Conservation (phyloP, 2,888 invertebrate species). For the Ichneumoninae sp. region DNA sequence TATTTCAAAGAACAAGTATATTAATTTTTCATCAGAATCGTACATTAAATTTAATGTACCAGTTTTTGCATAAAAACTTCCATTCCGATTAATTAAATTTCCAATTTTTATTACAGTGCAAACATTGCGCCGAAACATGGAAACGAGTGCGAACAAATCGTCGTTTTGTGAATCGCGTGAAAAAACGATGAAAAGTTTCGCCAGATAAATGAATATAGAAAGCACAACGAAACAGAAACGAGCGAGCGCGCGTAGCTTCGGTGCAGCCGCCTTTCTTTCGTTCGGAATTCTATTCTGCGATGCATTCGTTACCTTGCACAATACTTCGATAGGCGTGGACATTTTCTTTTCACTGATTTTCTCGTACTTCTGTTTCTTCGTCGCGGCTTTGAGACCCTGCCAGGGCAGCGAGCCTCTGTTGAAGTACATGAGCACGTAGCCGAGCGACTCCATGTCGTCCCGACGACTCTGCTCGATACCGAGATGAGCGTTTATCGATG, state of each 20-base stretch:
- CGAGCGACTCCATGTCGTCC: slow-evolving; percentile 99
- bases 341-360: slow-evolving; percentile 99
- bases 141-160: no score
- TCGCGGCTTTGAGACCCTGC: slow-evolving; percentile 99
- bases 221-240: no score
- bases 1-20: no score
- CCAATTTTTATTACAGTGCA: no score
- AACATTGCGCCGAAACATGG: no score
- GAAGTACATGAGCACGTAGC: slow-evolving; percentile 99
- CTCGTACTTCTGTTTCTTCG: slow-evolving; percentile 99
- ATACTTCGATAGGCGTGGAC: slow-evolving; percentile 98
- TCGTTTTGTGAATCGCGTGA: not conserved
- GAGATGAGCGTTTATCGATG: slow-evolving; percentile 99
- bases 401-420: slow-evolving; percentile 97
- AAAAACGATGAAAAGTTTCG: not conserved
- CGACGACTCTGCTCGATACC: slow-evolving; percentile 99
- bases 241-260: no score
- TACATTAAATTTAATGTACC: no score
- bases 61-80: no score
- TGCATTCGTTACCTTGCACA: slow-evolving; percentile 92
- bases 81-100: no score
- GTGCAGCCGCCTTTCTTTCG: not conserved
- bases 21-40: no score
- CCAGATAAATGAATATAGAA: not conserved
- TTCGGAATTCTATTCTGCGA: not conserved